Conservation (phyloP, 2,113 vertebrate species). For the Polypterus bichir region DNA sequence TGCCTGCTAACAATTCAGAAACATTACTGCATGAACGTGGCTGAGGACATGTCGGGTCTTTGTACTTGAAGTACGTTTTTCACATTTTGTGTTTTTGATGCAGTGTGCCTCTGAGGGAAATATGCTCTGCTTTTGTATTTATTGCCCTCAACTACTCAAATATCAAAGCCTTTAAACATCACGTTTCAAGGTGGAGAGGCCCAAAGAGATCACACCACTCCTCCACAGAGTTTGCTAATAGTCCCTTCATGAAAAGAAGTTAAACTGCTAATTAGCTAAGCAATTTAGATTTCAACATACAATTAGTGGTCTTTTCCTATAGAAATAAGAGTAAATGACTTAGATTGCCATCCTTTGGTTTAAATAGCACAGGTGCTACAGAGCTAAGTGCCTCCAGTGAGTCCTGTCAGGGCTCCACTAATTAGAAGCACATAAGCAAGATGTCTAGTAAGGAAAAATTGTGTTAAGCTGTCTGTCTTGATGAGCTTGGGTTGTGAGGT, state of each 20-base stretch:
- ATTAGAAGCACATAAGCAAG: no score
- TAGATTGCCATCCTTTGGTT: conserved; percentile 20
- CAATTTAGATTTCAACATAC: conserved; percentile 18
- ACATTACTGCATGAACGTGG: conserved; percentile 23
- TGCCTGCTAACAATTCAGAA: not conserved
- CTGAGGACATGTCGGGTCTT: conserved; percentile 21
- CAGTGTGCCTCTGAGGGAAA: conserved; percentile 20
- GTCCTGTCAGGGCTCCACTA: not conserved
- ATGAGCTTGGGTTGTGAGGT: no score
- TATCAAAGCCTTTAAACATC: conserved; percentile 16
- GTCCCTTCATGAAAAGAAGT: conserved; percentile 13
- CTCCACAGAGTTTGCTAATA: conserved; percentile 10
- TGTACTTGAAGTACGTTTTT: conserved; percentile 25
- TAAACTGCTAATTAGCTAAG: conserved; percentile 27
- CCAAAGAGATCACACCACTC: conserved; percentile 10
- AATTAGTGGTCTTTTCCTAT: conserved; percentile 27
- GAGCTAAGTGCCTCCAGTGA: not conserved
- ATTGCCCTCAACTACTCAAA: conserved; percentile 14
- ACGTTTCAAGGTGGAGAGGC: conserved; percentile 4
- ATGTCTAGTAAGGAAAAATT: no score
- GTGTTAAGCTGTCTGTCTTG: no score
- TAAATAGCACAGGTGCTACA: conserved; percentile 14
- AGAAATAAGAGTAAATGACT: conserved; percentile 7
- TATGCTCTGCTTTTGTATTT: conserved; percentile 14
- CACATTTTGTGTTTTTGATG: conserved; percentile 21